Evolutionary conservation across 2,888 invertebrate species (phyloP).

Genomic region (Taphrorychus bicolor): DNA sequence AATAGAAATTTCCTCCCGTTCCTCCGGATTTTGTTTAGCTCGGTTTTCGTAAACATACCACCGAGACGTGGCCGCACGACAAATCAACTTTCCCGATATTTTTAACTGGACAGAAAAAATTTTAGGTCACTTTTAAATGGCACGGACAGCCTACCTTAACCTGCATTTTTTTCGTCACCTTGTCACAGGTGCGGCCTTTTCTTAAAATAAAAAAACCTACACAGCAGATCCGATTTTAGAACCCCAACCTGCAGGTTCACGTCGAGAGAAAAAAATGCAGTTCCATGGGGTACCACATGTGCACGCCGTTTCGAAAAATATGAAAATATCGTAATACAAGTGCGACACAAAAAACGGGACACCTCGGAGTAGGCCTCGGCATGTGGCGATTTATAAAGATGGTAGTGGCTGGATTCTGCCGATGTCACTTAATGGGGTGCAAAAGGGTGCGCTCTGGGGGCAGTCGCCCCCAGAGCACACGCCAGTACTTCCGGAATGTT

Average conservation of each 20-base stretch:
- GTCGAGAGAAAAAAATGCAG: not conserved
- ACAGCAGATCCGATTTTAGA: not conserved
- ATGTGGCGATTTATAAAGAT: not conserved
- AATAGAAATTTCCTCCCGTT: conserved; percentile 30
- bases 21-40: conserved; percentile 18
- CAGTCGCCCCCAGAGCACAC: conserved; percentile 14
- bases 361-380: not conserved
- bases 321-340: not conserved
- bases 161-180: not conserved
- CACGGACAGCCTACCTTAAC: not conserved
- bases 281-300: not conserved
- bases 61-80: no score
- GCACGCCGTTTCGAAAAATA: not conserved
- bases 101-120: not conserved
- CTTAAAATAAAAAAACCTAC: no score
- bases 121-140: not conserved
- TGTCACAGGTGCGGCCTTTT: not conserved
- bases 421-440: not conserved
- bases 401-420: not conserved
- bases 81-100: no score
- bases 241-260: not conserved
- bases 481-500: conserved; percentile 23
- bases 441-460: conserved; percentile 13
- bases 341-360: not conserved
- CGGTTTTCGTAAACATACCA: conserved; percentile 30